Evolutionary conservation across 2,888 invertebrate species (phyloP), one percentile per base, ranked within the genome.

Genomic region (Cantharis flavilabris): DNA sequence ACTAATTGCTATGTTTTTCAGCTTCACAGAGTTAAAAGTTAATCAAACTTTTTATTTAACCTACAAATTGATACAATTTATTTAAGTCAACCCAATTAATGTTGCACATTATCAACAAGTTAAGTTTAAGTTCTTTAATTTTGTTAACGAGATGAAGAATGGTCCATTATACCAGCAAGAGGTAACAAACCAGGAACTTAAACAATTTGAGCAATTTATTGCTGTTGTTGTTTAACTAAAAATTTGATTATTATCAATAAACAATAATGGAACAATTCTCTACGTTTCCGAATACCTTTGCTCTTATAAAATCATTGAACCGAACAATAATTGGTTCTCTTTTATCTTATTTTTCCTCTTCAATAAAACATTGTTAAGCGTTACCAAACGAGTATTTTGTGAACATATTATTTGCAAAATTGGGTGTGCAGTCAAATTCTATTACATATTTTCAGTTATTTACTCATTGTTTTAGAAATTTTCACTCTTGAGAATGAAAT

Each of bases 271-370:
- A 23, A 26, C 13, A 67, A 67, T 67, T 67, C 26, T 23, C 13
- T 26, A 26, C 26, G 23, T 67, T 67, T 67, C 26, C 65, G n/a
- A 23, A 26, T 67, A 67, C 65, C 65, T 23, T 67, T 67, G 20
- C 65, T 67, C 13, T 67, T 23, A 23, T 13, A 67, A 26, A 67
- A 23, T 11, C 18, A 26, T 67, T 23, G 65, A 67, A 67, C 65
- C n/a, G 65, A 67, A 26, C 16, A 67, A 67, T 26, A 67, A 67
- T 67, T 67, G 65, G 23, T 67, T 67, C 65, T n/a, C 65, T 67
- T 67, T 67, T 67, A 67, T 67, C 65, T 67, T 20, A 67, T 67
- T 67, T 67, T 67, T 67, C 49, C 49, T 49, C 65, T 67, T 23
- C 65, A 67, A 67, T 67, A 26, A 67, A 67, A 67, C 65, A 67